Conservation (phyloP, 2,113 vertebrate species). For the Camelus dromedarius region DNA sequence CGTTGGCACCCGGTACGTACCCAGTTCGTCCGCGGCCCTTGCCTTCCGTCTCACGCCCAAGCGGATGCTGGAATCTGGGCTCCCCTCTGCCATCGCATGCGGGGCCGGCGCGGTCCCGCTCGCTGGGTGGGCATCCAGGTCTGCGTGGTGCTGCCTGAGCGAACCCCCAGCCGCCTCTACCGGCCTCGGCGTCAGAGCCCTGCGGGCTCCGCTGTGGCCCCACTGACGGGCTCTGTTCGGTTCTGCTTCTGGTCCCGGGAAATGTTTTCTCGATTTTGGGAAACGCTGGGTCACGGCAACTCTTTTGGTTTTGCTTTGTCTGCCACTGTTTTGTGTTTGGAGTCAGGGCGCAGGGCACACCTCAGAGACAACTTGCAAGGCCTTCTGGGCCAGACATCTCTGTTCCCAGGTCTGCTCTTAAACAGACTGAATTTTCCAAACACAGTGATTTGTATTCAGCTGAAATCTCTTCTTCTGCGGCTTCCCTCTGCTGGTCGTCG, state of each 20-base stretch:
- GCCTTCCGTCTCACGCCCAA: background rate
- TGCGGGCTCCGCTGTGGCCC: too few relatives aligned
- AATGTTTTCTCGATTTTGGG: background rate
- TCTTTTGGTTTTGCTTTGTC: background rate
- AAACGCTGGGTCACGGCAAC: background rate
- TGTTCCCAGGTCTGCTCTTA: background rate
- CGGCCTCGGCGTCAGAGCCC: too few relatives aligned
- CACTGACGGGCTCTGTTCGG: background rate
- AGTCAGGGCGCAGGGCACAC: background rate
- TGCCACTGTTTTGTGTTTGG: background rate
- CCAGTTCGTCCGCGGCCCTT: too few relatives aligned
- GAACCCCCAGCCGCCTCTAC: too few relatives aligned
- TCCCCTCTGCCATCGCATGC: rapidly evolving
- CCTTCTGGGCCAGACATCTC: background rate
- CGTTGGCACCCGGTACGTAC: background rate
- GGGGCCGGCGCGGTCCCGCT: background rate
- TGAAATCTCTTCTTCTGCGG: background rate
- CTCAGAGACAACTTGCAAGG: background rate
- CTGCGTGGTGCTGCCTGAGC: too few relatives aligned
- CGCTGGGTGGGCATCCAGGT: too few relatives aligned
- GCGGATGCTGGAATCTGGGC: background rate
- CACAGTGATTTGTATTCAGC: background rate
- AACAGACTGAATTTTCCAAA: background rate
- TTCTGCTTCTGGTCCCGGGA: background rate
- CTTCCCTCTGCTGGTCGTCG: too few relatives aligned